Evolutionary conservation across 2,888 invertebrate genomes (phyloP), one percentile per base, ranked within the genome.

Genomic region (Drosophila mettleri): DNA sequence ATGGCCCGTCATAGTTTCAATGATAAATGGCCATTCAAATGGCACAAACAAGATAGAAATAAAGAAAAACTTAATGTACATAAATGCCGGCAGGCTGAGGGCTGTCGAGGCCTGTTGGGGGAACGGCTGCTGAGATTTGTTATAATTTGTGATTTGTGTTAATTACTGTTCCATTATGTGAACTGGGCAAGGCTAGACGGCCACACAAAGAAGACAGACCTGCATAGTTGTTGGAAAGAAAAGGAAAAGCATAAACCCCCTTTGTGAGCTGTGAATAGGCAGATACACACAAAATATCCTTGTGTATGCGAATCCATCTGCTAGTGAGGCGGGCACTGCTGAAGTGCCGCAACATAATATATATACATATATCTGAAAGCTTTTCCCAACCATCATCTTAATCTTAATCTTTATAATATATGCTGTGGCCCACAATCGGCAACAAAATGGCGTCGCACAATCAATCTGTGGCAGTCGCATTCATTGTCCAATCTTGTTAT

Each of bases 141-240:
- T 86, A 78, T 86, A 82, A 78, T 82, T 86, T 80, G 83, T 75
- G 80, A 86, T 80, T 86, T 80, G 86, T 80, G 83, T 83, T 83
- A 83, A 83, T 83, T 83, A 83, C 86, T 80, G 65, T 72, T 68
- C 70, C 74, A 83, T 83, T 83, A 80, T 86, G 62, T 63, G 53
- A 58, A 34, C 46, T 57, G 41, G 58, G 29, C 54, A 55, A 34
- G 51, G 51, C 52, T 41, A 71, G 62, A 62, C 57, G 39, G 24
- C 24, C 38, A 9, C 31, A 53, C 14, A 43, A 31, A 34, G 48
- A 1, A 12, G 18, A 6, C 24, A 27, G 43, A 72, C 71, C 71
- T 71, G 71, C 71, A 41, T 45, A 41, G 3, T 12, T 10, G 12
- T 12, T 7, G n/a, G 43, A 14, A 18, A 12, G 14, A 39, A 20